Evolutionary conservation across 2,113 vertebrate genomes (phyloP), one percentile per base, ranked within the genome.

Genomic region (Spea bombifrons): DNA sequence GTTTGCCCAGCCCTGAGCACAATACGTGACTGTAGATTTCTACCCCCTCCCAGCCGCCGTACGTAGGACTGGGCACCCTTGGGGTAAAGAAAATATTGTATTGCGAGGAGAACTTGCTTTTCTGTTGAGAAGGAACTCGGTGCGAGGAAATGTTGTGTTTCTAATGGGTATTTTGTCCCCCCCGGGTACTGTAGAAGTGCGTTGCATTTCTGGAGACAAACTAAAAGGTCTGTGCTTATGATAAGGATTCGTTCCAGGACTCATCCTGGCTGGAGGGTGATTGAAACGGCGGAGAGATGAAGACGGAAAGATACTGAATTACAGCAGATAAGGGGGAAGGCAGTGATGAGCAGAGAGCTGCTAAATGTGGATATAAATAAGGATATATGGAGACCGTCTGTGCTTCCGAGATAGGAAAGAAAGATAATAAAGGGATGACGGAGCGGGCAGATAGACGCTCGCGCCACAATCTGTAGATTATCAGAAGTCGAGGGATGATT

Each of bases 341-440:
- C 68, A 52, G 75, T 48, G 59, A 64, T 45, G 76, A 65, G 67
- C 50, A 43, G 57, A 71, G 76, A 71, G 59, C 55, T 5, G 76
- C 57, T 44, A 49, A 69, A 47, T 8, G 75, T 66, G n/a, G 47
- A 55, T 65, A 78, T 73, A 79, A 79, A 79, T 79, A 73, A 70
- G 69, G 69, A 72, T 59, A 79, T 79, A 66, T 73, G 66, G 50
- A 55, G 69, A 50, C 48, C 63, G 55, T 46, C 68, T 71, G 76
- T 44, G 48, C 55, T 8, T 47, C 68, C 64, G 16, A 17, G 67
- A 78, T 79, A 79, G 57, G 30, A 46, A 16, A 53, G 49, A 43
- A 30, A 72, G 76, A 79, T 79, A 72, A 73, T 55, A 15, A 55
- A 71, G 45, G 76, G 46, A 46, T 13, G 75, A 77, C 70, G 67